A percentile compares a stretch with the other conserved stretches of the same genome.
Conservation (phyloP, 2,888 invertebrate genomes). For the Tipula helvola region DNA sequence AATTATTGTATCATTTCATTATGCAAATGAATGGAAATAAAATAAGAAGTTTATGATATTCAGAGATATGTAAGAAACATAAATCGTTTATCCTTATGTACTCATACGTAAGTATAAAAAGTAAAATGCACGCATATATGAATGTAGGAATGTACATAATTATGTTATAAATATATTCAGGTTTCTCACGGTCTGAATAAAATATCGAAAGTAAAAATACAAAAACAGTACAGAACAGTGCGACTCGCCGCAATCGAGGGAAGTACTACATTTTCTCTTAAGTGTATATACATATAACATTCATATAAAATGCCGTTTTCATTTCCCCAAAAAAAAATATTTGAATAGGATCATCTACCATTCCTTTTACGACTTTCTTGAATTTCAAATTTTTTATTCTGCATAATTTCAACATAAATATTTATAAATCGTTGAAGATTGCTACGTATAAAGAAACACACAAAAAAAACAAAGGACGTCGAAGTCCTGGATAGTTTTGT, state of each 20-base stretch:
- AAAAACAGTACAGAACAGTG: background rate
- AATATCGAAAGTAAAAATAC: background rate
- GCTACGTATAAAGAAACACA: background rate
- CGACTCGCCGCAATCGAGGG: background rate
- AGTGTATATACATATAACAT: too few relatives aligned
- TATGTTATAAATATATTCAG: background rate
- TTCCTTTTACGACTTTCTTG: background rate
- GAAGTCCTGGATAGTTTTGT: background rate
- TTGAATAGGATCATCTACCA: background rate
- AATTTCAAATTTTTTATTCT: background rate
- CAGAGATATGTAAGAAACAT: background rate
- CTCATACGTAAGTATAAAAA: background rate
- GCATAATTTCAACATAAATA: background rate
- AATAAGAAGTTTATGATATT: background rate
- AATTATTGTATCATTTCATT: background rate
- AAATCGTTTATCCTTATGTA: background rate
- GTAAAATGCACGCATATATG: background rate
- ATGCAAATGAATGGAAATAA: background rate
- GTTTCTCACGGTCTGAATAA: background rate
- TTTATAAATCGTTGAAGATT: background rate
- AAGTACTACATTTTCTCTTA: background rate
- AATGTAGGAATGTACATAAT: background rate
- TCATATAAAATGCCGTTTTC: background rate
- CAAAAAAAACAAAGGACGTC: background rate
- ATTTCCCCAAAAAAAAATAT: background rate